Evolutionary conservation across 2,113 vertebrate genomes (phyloP), one percentile per base, ranked within the genome.

Genomic region (Cochlearius cochlearius): DNA sequence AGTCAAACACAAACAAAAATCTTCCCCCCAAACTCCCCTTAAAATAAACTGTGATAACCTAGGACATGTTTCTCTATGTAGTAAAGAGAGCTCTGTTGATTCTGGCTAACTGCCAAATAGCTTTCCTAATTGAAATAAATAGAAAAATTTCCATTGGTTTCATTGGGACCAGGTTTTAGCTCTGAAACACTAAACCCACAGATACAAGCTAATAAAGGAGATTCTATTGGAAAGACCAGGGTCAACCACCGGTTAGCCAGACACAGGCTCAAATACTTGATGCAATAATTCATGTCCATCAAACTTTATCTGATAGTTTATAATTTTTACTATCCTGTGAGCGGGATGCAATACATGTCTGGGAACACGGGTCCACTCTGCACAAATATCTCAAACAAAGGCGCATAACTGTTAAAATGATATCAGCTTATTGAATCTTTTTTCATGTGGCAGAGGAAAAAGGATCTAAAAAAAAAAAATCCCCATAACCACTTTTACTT

Each of bases 81-180:
- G 3, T 64, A 85, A 76, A 92, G 58, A 90, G 53, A 82, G 34
- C 30, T 64, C 8, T 91, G 69, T 90, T 96, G 66, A 76, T 94
- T 92, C 56, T 93, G 85, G 74, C 49, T 86, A 76, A 45, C 66
- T 62, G 78, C 67, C 85, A 96, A 92, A 79, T 83, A 88, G 82
- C 79, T 71, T 92, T 69, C 71, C 74, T 73, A 62, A 62, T 59
- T 53, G 45, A 93, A 96, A 93, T 75, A 92, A 82, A 80, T 52
- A 20, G 59, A 77, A 90, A 58, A 15, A 39, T 41, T 82, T 83
- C 58, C n/a, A 56, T 58, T 87, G 79, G 16, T 60, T 95, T 92
- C 49, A 75, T 7, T 90, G 45, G 25, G 58, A 91, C 80, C 58
- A 22, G 41, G 29, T 91, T 95, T 94, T 89, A 89, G n/a, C 23